Conservation (phyloP, 2,888 invertebrate genomes). For the Melieria picta region DNA sequence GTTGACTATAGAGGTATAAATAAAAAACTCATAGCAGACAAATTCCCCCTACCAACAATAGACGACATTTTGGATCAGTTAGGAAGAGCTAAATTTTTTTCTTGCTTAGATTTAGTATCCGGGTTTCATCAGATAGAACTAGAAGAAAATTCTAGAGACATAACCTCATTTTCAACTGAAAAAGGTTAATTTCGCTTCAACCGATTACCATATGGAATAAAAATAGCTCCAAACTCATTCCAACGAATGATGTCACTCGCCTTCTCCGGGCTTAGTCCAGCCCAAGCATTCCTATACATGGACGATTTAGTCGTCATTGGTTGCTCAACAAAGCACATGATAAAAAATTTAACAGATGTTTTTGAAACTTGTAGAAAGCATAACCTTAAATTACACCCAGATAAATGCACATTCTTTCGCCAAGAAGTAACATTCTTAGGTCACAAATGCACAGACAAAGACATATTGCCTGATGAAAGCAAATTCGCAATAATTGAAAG, state of each 20-base stretch:
- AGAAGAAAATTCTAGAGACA: constrained; percentile 3
- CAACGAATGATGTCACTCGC: constrained; percentile 47
- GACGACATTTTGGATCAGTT: neutral
- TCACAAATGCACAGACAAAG: constrained; percentile 35
- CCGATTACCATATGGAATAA: constrained; percentile 44
- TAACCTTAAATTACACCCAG: constrained; percentile 40
- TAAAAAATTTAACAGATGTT: constrained; percentile 28
- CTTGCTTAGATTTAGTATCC: constrained; percentile 27
- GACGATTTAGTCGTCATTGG: too few species aligned
- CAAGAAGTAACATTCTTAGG: constrained; percentile 41
- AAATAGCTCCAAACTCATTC: constrained; percentile 45
- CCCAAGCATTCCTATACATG: constrained; percentile 44
- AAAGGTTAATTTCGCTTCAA: constrained; percentile 39
- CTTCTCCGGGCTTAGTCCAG: constrained; percentile 40
- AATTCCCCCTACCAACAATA: neutral
- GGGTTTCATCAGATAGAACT: constrained; percentile 35
- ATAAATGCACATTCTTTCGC: constrained; percentile 42
- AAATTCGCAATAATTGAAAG: constrained; percentile 25
- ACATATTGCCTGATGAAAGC: constrained; percentile 27
- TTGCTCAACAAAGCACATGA: constrained; percentile 37
- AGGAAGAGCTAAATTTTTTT: constrained; percentile 32
- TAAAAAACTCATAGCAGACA: constrained; percentile 12
- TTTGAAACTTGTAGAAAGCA: constrained; percentile 26
- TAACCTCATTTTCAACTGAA: too few species aligned
- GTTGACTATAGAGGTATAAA: constrained; percentile 32